Evolutionary conservation across 2,113 vertebrate species (phyloP).

Genomic region (Amphilophus citrinellus): DNA sequence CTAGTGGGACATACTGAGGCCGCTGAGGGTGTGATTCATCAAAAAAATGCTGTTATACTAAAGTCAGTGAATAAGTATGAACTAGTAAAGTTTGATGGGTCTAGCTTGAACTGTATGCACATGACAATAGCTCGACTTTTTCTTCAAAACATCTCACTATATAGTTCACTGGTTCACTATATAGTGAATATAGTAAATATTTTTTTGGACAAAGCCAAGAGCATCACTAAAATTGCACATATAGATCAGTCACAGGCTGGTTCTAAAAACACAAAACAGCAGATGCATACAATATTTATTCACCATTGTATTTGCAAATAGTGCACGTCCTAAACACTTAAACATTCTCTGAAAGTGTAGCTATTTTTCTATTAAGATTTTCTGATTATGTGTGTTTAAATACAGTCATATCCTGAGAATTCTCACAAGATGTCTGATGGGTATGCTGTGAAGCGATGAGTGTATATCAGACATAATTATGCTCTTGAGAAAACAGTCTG

Average conservation of each 20-base stretch:
- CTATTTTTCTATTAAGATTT: background rate
- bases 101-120: no score
- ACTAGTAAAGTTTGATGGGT: no score
- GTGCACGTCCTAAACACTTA: background rate
- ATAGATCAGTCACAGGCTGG: no score
- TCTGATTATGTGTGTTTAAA: background rate
- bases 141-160: no score
- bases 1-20: no score
- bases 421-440: background rate
- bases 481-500: conserved; percentile 25
- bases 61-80: no score
- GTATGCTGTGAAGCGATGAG: background rate
- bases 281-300: background rate
- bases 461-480: conserved; percentile 2
- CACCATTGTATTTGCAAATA: background rate
- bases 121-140: no score
- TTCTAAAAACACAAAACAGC: background rate
- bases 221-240: no score
- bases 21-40: no score
- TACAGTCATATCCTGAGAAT: background rate
- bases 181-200: background rate
- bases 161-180: no score
- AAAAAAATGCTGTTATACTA: no score
- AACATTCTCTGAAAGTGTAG: background rate
- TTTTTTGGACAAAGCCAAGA: background rate